These are phyloP conservation scores for Pristionchus exspectatus DNA, from an alignment of 2,888 invertebrate species.

Conservation along the genomic window DNA sequence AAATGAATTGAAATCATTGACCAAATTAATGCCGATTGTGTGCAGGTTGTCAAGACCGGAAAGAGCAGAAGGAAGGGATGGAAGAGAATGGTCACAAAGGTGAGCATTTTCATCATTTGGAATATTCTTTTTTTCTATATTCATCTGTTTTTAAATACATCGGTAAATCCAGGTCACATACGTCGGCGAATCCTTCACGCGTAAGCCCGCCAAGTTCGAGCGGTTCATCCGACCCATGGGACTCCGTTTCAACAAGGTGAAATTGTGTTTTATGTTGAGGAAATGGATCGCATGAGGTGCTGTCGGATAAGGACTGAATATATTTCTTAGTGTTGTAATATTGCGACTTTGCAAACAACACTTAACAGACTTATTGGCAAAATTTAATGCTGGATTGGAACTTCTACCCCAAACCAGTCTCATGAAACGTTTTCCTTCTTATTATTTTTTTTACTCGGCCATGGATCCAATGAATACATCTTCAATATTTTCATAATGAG, in stretches of 20 bases:
- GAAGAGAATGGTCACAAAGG: constrained; percentile 99
- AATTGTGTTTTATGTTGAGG: no score
- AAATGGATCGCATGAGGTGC: no score
- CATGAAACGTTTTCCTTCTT: no score
- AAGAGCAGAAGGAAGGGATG: constrained; percentile 87
- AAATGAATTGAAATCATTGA: background rate
- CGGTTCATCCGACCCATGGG: constrained; percentile 97
- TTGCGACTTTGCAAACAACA: no score
- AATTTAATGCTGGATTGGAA: no score
- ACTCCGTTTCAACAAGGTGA: constrained; percentile 76
- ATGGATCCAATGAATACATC: no score
- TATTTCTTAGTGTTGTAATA: no score
- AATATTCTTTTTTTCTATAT: background rate
- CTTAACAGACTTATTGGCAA: no score
- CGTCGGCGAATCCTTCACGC: constrained; percentile 97
- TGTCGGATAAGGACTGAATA: no score
- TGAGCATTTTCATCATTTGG: constrained; percentile 82
- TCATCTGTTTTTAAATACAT: background rate
- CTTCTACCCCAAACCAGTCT: no score
- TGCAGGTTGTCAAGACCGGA: constrained; percentile 76
- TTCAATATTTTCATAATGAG: no score
- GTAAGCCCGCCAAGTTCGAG: constrained; percentile 99
- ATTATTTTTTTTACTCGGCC: no score
- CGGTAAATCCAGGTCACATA: constrained; percentile 81
- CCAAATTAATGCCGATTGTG: background rate